phyloP scores from a whole-genome alignment of 2,113 vertebrate genomes.

The Globicephala melas region DNA sequence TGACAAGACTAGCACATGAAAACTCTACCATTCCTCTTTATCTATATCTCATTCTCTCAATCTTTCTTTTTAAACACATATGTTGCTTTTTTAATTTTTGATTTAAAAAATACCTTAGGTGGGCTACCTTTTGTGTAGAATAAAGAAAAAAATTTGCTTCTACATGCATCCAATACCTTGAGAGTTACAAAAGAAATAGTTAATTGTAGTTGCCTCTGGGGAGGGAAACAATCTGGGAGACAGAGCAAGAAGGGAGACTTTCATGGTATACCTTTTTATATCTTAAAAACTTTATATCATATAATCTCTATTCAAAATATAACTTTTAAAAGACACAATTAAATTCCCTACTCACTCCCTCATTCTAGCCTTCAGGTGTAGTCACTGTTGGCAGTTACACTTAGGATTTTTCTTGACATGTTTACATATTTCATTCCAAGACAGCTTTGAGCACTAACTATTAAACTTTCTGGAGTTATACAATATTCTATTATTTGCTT shows the following conservation, averaged over 20 bases:
- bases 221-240: background rate
- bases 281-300: background rate
- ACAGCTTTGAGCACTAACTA: background rate
- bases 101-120: background rate
- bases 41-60: background rate
- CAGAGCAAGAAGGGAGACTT: background rate
- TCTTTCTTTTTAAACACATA: background rate
- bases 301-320: conserved; percentile 10
- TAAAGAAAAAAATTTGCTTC: conserved; percentile 29
- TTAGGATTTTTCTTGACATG: background rate
- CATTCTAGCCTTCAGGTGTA: background rate
- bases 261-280: background rate
- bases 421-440: conserved; percentile 1
- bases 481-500: background rate
- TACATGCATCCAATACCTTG: background rate
- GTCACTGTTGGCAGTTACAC: background rate
- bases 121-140: background rate
- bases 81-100: background rate
- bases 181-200: background rate
- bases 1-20: background rate
- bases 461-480: background rate
- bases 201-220: background rate
- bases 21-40: background rate
- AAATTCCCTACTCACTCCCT: background rate
- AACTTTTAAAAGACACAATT: background rate